Conservation (phyloP, 2,888 invertebrate genomes). For the Salticus scenicus region DNA sequence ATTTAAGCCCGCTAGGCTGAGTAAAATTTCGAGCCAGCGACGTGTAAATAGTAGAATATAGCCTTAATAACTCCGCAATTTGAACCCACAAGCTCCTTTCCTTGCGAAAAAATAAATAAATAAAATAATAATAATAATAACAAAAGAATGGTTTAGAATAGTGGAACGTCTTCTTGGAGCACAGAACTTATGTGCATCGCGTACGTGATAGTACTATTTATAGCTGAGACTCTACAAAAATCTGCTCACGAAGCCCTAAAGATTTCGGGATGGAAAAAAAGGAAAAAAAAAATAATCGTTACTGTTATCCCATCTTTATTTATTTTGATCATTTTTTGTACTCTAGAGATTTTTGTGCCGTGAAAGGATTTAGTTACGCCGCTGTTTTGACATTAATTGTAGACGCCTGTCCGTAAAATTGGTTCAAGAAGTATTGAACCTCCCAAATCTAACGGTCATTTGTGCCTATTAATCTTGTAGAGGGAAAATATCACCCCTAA, state of each 20-base stretch:
- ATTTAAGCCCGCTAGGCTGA: too few relatives aligned
- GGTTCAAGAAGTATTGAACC: constrained; percentile 23
- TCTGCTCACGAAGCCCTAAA: constrained; percentile 52
- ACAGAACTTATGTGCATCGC: constrained; percentile 5
- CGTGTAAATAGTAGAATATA: neutral
- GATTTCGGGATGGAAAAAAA: constrained; percentile 39
- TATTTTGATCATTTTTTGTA: constrained; percentile 8
- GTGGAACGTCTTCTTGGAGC: neutral
- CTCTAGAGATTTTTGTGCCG: constrained; percentile 18
- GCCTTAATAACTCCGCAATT: neutral
- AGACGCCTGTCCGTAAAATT: constrained; percentile 48
- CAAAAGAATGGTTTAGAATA: neutral
- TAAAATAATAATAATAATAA: too few relatives aligned
- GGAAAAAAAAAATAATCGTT: constrained; percentile 47
- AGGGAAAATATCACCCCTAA: neutral
- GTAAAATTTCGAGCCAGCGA: too few relatives aligned
- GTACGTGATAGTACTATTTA: constrained; percentile 62
- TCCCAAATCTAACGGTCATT: constrained; percentile 29
- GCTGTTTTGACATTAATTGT: constrained; percentile 53
- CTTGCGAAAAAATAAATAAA: neutral
- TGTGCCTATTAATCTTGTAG: constrained; percentile 27
- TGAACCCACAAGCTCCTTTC: neutral
- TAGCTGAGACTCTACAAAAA: constrained; percentile 48
- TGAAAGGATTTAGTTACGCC: constrained; percentile 40
- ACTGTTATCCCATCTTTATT: constrained; percentile 32